Evolutionary conservation across 1,140 invertebrate species (phyloP).

Genomic region (Drosophila pseudoananassae): DNA sequence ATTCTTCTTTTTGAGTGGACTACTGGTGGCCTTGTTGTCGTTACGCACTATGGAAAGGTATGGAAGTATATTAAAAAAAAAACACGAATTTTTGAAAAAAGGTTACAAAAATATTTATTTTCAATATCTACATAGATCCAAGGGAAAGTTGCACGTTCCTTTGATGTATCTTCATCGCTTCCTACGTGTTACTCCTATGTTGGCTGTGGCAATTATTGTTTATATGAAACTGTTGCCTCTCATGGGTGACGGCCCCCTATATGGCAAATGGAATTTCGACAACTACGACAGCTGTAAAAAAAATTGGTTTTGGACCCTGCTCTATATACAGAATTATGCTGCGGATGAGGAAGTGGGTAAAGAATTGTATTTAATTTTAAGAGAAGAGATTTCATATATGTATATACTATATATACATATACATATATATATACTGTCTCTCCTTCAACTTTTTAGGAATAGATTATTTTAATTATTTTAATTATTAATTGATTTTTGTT

Average conservation of each 20-base stretch:
- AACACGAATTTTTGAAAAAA: too few relatives aligned
- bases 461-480: too few relatives aligned
- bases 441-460: too few relatives aligned
- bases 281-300: slow-evolving; percentile 31
- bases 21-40: slow-evolving; percentile 87
- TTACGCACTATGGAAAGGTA: slow-evolving; percentile 87
- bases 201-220: slow-evolving; percentile 48
- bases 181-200: slow-evolving; percentile 62
- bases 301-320: slow-evolving; percentile 59
- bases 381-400: too few relatives aligned
- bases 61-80: too few relatives aligned
- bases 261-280: slow-evolving; percentile 68
- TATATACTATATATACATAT: too few relatives aligned
- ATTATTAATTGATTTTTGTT: too few relatives aligned
- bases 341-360: slow-evolving; percentile 32
- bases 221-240: slow-evolving; percentile 51
- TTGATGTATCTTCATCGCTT: slow-evolving; percentile 74
- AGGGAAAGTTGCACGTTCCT: slow-evolving; percentile 64
- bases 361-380: slow-evolving; percentile 9
- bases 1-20: slow-evolving; percentile 88
- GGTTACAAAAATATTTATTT: neutral
- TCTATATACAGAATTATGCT: slow-evolving; percentile 67
- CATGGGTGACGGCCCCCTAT: slow-evolving; percentile 60
- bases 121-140: slow-evolving; percentile 24
- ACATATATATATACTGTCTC: too few relatives aligned